A percentile compares a stretch with the other conserved stretches of the same genome.
Conservation (phyloP, 1,140 invertebrate species). For the Drosophila sechellia region DNA sequence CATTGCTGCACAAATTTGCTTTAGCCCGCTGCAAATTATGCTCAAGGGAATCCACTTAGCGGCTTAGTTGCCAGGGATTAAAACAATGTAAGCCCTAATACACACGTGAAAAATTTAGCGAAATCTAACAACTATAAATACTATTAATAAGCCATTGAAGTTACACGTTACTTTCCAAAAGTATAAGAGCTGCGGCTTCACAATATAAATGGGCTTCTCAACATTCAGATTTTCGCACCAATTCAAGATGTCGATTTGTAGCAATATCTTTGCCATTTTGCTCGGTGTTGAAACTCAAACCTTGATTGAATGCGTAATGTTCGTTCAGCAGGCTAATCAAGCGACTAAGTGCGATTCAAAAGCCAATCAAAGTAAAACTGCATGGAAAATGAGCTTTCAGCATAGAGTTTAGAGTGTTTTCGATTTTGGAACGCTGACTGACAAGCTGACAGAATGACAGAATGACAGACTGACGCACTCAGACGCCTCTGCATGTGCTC, state of each 20-base stretch:
- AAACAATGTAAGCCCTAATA: conserved; percentile 13
- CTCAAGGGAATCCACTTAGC: conserved; percentile 45
- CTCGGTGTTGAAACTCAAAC: conserved; percentile 4
- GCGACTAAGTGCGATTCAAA: conserved; percentile 33
- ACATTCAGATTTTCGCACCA: too few species aligned
- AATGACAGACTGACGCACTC: conserved; percentile 20
- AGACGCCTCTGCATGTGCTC: conserved; percentile 20
- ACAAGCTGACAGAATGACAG: conserved; percentile 16
- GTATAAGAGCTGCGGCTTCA: too few species aligned
- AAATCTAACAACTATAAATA: too few species aligned
- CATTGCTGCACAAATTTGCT: conserved; percentile 68
- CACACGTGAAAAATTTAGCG: conserved; percentile 7
- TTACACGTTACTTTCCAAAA: too few species aligned
- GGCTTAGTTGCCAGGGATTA: conserved; percentile 22
- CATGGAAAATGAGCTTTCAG: conserved; percentile 45
- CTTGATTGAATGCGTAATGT: conserved; percentile 24
- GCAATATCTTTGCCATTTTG: not conserved
- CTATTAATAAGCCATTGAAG: too few species aligned
- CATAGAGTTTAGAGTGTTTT: conserved; percentile 38
- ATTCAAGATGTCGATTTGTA: too few species aligned
- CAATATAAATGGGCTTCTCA: too few species aligned
- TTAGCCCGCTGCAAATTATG: conserved; percentile 59
- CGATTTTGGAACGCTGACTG: conserved; percentile 21
- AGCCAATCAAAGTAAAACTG: conserved; percentile 50
- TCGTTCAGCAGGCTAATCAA: conserved; percentile 33